phyloP scores from a whole-genome alignment of 1,140 invertebrate species.

The Tachypleus tridentatus region DNA sequence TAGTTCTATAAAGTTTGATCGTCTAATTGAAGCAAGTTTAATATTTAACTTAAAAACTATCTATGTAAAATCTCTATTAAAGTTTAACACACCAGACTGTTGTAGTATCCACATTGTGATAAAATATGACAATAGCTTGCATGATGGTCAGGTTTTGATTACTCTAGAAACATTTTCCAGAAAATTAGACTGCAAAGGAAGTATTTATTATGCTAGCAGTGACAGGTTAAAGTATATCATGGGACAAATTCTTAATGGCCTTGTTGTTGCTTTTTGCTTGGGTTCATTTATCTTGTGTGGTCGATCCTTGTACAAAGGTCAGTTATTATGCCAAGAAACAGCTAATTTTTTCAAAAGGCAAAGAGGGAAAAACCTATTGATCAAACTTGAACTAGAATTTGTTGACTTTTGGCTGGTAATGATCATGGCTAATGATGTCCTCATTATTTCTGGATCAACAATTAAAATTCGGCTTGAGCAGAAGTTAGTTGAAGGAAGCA shows the following conservation, averaged over 20 bases:
- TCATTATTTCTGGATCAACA: constrained; percentile 83
- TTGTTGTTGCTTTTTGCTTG: constrained; percentile 74
- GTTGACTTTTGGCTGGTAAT: constrained; percentile 95
- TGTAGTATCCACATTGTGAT: constrained; percentile 64
- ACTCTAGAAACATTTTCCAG: constrained; percentile 47
- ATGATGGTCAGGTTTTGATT: constrained; percentile 61
- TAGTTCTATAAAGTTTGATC: constrained; percentile 57
- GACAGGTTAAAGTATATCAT: constrained; percentile 6
- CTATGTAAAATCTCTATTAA: constrained; percentile 70
- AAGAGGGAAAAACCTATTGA: constrained; percentile 55
- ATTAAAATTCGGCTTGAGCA: constrained; percentile 89
- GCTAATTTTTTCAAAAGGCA: constrained; percentile 59
- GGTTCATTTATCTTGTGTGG: constrained; percentile 73
- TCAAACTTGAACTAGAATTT: constrained; percentile 76
- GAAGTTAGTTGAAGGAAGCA: constrained; percentile 54
- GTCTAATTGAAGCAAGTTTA: constrained; percentile 51
- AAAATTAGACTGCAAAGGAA: constrained; percentile 10
- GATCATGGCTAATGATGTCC: constrained; percentile 92
- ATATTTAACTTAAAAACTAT: constrained; percentile 72
- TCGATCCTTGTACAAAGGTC: constrained; percentile 76
- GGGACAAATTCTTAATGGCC: constrained; percentile 55
- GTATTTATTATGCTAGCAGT: background rate
- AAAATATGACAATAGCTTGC: constrained; percentile 27
- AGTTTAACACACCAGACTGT: constrained; percentile 73
- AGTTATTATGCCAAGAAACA: constrained; percentile 63